These are phyloP conservation scores for Cyclophora punctaria DNA, from an alignment of 2,888 invertebrate genomes.

Conservation along the genomic window DNA sequence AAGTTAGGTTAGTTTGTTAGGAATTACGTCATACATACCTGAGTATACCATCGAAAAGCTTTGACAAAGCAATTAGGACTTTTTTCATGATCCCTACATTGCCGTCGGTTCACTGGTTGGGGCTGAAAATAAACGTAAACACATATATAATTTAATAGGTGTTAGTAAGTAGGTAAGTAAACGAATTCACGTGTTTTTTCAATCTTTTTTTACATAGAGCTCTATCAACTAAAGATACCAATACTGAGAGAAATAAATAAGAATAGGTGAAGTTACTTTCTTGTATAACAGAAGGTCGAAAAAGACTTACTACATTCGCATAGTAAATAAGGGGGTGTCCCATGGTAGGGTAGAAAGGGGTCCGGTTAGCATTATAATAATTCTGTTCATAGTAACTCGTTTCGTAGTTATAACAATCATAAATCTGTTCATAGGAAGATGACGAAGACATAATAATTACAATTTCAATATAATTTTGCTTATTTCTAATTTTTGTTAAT, in stretches of 20 bases:
- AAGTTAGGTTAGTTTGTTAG: neutral
- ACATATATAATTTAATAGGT: too few relatives aligned
- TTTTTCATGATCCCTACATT: slow-evolving; percentile 24
- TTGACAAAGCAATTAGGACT: slow-evolving; percentile 52
- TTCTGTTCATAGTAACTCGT: slow-evolving; percentile 9
- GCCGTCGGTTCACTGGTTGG: slow-evolving; percentile 16
- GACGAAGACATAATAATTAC: slow-evolving; percentile 33
- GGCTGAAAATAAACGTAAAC: slow-evolving; percentile 9
- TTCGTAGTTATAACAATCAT: slow-evolving; percentile 20
- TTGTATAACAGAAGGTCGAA: neutral
- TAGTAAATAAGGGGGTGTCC: slow-evolving; percentile 50
- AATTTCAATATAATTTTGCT: neutral
- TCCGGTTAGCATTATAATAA: slow-evolving; percentile 6
- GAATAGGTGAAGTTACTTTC: too few relatives aligned
- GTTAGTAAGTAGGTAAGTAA: too few relatives aligned
- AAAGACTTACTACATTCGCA: slow-evolving; percentile 41
- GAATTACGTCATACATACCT: slow-evolving; percentile 32
- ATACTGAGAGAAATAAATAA: too few relatives aligned
- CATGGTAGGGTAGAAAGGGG: slow-evolving; percentile 30
- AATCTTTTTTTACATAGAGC: too few relatives aligned
- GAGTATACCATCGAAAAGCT: slow-evolving; percentile 61
- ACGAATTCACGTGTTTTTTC: too few relatives aligned
- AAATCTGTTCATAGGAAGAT: slow-evolving; percentile 35
- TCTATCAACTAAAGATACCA: too few relatives aligned
- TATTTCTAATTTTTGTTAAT: too few relatives aligned